phyloP scores from a whole-genome alignment of 1,140 invertebrate species.

The Caenorhabditis remanei region DNA sequence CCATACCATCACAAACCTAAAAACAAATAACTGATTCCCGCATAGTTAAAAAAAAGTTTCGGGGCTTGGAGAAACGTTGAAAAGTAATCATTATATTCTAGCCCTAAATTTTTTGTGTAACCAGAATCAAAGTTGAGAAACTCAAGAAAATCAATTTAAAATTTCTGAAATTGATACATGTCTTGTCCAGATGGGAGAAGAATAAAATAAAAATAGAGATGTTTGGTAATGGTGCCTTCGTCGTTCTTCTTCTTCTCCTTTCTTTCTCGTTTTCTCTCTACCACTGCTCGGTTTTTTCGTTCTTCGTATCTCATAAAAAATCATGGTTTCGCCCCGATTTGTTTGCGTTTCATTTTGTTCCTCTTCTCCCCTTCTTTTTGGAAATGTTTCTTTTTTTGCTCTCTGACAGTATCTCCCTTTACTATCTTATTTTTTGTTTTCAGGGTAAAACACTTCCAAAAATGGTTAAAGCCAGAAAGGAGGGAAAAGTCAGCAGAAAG shows the following conservation, averaged over 20 bases:
- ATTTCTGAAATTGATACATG: too few species aligned
- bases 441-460: slow-evolving; percentile 53
- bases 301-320: slow-evolving; percentile 30
- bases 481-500: slow-evolving; percentile 59
- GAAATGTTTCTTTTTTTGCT: not conserved
- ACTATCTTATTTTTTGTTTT: not conserved
- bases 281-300: too few species aligned
- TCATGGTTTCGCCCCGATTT: slow-evolving; percentile 39
- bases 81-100: too few species aligned
- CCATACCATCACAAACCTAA: too few species aligned
- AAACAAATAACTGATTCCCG: too few species aligned
- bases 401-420: not conserved
- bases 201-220: not conserved
- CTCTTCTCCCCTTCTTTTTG: not conserved
- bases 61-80: too few species aligned
- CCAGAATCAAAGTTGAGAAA: too few species aligned
- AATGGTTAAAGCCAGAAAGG: slow-evolving; percentile 63
- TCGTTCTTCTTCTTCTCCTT: slow-evolving; percentile 26
- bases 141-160: too few species aligned
- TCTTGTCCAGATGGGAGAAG: not conserved
- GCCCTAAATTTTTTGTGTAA: too few species aligned
- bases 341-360: slow-evolving; percentile 44
- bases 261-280: not conserved
- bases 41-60: too few species aligned
- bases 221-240: slow-evolving; percentile 4